Base-by-base conservation (phyloP, 2,797 vertebrate species). In the Xyrichtys novacula region DNA sequence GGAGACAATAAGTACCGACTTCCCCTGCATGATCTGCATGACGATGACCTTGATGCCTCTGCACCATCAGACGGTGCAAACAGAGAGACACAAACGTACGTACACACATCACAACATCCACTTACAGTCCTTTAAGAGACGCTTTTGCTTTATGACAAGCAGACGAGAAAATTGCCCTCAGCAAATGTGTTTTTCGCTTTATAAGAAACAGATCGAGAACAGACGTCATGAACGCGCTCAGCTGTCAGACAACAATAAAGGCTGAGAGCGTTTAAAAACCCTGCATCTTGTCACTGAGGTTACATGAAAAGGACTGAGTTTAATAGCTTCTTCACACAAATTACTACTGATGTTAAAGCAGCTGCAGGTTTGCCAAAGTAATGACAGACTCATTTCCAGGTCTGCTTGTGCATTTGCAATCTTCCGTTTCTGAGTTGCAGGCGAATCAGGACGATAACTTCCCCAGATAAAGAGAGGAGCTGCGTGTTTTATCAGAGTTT, bases 1-100 rank as follows among this genome's bases (percentile, higher is more conserved):
- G 59, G 54, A 72, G 62, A 68, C 34, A 53, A 55, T 43, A 61
- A 29, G 25, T 34, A 15, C 19, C 22, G 20, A 46, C 38, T 48
- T 57, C 34, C 47, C 11, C 69, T 31, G 29, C 23, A 34, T 25
- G 29, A 36, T 62, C 38, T 38, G 34, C 20, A 73, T 66, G 42
- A 62, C 32, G 38, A 50, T 22, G 48, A 86, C 80, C 60, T 74
- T 76, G 65, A 71, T 40, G 64, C 38, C 29, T 63, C 39, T 52
- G 53, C 43, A 66, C 26, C 17, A 23, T 26, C 40, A 71, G 10
- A 59, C 10, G 43, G 19, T 14, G 17, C 32, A 60, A 42, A 28
- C 42, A 42, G 39, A n/a, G 44, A 61, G 38, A 22, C 29, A 53
- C 25, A 28, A 15, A 64, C 39, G 3, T 9, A 32, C 14, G 32